Conservation (phyloP, 2,113 vertebrate genomes). For the Lepisosteus oculatus region DNA sequence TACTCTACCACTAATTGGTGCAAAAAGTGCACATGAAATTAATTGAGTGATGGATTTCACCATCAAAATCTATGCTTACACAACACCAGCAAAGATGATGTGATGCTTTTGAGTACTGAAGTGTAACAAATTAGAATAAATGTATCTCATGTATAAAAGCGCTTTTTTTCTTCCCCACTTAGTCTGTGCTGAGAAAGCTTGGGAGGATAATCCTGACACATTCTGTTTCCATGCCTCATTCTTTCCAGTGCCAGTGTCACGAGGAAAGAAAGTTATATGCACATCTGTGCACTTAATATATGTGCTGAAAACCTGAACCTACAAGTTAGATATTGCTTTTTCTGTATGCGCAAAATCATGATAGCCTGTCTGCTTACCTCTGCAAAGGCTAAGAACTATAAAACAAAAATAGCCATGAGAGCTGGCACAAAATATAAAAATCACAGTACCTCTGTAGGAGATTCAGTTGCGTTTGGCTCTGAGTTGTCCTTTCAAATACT, state of each 20-base stretch:
- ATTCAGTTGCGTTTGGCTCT: too few species aligned
- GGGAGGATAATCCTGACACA: background rate
- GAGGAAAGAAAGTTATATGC: too few species aligned
- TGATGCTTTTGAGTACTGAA: background rate
- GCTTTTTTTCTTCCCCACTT: background rate
- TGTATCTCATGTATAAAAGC: background rate
- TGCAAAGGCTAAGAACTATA: too few species aligned
- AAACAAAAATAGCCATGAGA: too few species aligned
- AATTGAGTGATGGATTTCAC: background rate
- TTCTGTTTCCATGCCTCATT: background rate
- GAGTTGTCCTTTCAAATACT: too few species aligned
- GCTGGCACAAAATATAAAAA: too few species aligned
- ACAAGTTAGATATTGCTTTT: too few species aligned
- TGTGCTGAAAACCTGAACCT: too few species aligned
- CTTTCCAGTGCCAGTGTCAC: background rate
- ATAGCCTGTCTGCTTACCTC: too few species aligned
- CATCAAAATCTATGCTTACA: constrained; percentile 5
- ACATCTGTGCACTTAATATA: too few species aligned
- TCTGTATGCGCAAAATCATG: too few species aligned
- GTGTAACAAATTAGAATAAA: constrained; percentile 9
- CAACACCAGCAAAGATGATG: background rate
- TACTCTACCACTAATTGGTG: background rate
- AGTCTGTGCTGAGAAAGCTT: background rate
- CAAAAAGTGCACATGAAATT: background rate
- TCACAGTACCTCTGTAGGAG: too few species aligned